phyloP scores from a whole-genome alignment of 30 jellyfish, hydroid and myxozoan species.

The Aurelia sp. region DNA sequence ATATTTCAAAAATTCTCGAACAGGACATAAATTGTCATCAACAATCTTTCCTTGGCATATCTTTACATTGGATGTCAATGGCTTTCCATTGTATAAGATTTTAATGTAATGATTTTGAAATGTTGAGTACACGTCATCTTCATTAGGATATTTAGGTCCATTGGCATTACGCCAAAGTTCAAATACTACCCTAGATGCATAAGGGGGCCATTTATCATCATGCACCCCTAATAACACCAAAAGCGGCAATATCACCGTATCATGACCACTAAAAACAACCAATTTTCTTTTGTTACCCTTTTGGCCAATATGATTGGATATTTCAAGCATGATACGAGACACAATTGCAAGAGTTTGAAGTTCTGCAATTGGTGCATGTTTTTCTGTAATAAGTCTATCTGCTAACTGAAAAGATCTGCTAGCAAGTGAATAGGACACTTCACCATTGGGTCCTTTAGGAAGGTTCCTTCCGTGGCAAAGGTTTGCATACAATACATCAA shows the following conservation, averaged over 20 bases:
- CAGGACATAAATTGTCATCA: constrained; percentile 78
- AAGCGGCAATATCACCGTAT: constrained; percentile 81
- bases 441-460: constrained; percentile 81
- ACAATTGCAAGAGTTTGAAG: constrained; percentile 83
- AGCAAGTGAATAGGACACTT: constrained; percentile 63
- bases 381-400: constrained; percentile 31
- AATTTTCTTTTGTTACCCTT: constrained; percentile 21
- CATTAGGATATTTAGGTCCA: not conserved
- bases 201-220: constrained; percentile 97
- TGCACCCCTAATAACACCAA: constrained; percentile 62
- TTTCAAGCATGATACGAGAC: constrained; percentile 72
- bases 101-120: constrained; percentile 32
- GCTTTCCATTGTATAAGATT: constrained; percentile 65
- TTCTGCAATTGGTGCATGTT: constrained; percentile 68
- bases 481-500: constrained; percentile 73
- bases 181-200: constrained; percentile 92
- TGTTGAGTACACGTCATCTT: not conserved
- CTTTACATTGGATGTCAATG: constrained; percentile 46
- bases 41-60: constrained; percentile 47
- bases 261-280: constrained; percentile 92
- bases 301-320: not conserved
- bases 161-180: constrained; percentile 73
- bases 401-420: constrained; percentile 50
- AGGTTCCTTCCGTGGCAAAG: constrained; percentile 79
- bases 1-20: constrained; percentile 41